phyloP scores from a whole-genome alignment of 1,140 invertebrate genomes.

The Rhizoglyphus robini region DNA sequence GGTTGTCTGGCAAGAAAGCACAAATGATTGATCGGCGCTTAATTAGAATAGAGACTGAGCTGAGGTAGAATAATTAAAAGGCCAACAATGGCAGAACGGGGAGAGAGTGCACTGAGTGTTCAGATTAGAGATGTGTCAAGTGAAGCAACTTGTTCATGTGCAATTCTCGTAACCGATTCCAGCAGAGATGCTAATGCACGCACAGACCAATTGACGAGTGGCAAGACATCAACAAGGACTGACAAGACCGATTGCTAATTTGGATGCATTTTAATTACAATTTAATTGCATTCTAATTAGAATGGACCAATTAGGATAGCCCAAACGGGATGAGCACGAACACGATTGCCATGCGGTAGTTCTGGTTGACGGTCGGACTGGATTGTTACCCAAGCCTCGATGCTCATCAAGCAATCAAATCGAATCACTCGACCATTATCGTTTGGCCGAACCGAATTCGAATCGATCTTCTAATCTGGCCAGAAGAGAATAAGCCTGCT shows the following conservation, averaged over 20 bases:
- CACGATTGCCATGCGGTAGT: background rate
- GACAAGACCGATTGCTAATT: slow-evolving; percentile 4
- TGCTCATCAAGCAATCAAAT: background rate
- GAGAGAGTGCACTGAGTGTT: too few species aligned
- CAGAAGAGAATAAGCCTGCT: background rate
- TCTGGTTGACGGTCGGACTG: background rate
- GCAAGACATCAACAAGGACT: background rate
- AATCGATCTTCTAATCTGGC: slow-evolving; percentile 5
- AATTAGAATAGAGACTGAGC: background rate
- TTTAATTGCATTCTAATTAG: slow-evolving; percentile 7
- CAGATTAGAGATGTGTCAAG: too few species aligned
- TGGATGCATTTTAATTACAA: slow-evolving; percentile 11
- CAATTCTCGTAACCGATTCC: too few species aligned
- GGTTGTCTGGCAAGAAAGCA: background rate
- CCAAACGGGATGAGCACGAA: background rate
- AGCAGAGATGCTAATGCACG: too few species aligned
- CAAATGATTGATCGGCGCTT: slow-evolving; percentile 9
- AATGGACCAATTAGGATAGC: background rate
- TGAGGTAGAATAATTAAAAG: slow-evolving; percentile 6
- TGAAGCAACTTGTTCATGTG: too few species aligned
- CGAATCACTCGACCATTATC: background rate
- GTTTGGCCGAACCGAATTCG: background rate
- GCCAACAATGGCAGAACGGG: background rate
- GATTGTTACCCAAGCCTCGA: background rate
- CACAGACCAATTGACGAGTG: too few species aligned